phyloP scores from a whole-genome alignment of 2,888 invertebrate genomes.

The Oasisia sp. region DNA sequence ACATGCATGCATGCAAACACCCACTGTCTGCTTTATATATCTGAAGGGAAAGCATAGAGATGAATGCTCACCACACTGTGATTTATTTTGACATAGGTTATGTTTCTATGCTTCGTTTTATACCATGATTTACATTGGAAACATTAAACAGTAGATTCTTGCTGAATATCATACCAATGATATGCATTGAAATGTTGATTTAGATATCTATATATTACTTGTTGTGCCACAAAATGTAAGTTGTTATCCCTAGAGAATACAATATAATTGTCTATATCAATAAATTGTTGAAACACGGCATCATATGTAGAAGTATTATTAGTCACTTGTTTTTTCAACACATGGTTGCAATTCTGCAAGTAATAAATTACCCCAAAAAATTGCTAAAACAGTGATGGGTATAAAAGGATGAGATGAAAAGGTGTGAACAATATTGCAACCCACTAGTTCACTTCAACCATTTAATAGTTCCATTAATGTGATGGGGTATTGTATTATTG shows the following conservation, averaged over 20 bases:
- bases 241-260: not conserved
- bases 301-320: not conserved
- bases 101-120: not conserved
- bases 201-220: too few relatives aligned
- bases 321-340: too few relatives aligned
- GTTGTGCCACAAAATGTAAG: not conserved
- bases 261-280: too few relatives aligned
- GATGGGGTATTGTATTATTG: too few relatives aligned
- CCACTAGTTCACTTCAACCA: too few relatives aligned
- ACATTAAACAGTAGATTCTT: not conserved
- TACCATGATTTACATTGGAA: not conserved
- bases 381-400: too few relatives aligned
- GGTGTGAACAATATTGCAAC: too few relatives aligned
- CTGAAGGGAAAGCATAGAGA: not conserved
- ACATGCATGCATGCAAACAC: not conserved
- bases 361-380: too few relatives aligned
- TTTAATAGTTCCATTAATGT: too few relatives aligned
- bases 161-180: not conserved
- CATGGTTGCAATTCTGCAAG: too few relatives aligned
- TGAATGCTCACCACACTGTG: not conserved
- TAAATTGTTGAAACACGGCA: not conserved
- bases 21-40: not conserved
- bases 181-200: too few relatives aligned
- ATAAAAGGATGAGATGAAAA: too few relatives aligned
- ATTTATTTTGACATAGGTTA: not conserved